Conservation (phyloP, 2,888 invertebrate species). For the Melieria picta region DNA sequence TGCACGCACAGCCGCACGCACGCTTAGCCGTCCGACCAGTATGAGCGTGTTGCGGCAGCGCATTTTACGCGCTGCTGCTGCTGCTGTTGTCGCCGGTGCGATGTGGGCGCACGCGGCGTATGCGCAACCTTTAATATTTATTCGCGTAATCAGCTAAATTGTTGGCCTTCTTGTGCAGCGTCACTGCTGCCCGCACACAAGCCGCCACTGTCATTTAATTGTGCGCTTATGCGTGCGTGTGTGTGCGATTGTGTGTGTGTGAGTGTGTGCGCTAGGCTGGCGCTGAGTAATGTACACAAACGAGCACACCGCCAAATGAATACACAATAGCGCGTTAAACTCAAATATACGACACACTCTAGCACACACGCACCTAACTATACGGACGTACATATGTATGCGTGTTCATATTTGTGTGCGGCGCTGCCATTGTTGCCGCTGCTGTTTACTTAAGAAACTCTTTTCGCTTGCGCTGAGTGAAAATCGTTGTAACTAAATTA, state of each 20-base stretch:
- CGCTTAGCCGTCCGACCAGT: too few relatives aligned
- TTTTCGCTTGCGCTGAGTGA: conserved; percentile 25
- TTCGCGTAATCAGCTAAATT: conserved; percentile 19
- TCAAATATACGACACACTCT: background rate
- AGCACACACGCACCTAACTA: background rate
- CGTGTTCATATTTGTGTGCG: conserved; percentile 1
- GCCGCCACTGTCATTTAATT: conserved; percentile 11
- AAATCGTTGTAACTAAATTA: conserved; percentile 35
- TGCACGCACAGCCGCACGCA: too few relatives aligned
- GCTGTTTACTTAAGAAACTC: conserved; percentile 20
- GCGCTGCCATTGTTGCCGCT: background rate
- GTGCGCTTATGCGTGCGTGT: background rate
- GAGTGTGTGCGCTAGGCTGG: background rate
- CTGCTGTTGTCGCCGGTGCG: background rate
- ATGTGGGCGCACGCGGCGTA: conserved; percentile 20
- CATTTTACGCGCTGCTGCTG: background rate
- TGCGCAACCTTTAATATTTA: conserved; percentile 31
- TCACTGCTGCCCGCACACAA: background rate
- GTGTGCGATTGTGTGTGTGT: conserved; percentile 6
- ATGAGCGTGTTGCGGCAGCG: background rate
- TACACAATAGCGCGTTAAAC: background rate
- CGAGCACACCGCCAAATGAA: too few relatives aligned
- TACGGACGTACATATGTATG: background rate
- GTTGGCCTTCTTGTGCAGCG: conserved; percentile 11
- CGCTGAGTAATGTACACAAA: too few relatives aligned